A percentile compares a stretch with the other conserved stretches of the same genome.
Evolutionary conservation across 1,140 invertebrate genomes (phyloP).

Genomic region (Brachionus koreanus): DNA sequence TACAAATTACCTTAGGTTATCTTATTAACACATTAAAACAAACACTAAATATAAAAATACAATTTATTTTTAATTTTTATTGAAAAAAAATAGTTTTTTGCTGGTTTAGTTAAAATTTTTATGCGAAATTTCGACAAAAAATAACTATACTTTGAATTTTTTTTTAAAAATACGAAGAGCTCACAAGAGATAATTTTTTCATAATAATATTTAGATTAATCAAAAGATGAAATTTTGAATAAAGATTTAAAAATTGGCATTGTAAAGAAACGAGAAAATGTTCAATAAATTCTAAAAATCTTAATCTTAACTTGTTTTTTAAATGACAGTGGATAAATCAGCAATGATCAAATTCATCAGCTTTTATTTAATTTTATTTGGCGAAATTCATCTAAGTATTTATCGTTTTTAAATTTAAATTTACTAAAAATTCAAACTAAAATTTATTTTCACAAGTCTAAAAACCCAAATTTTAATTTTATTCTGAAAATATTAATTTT

Average conservation of each 20-base stretch:
- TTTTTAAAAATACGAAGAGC: neutral
- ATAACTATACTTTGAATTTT: too few species aligned
- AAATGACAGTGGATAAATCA: neutral
- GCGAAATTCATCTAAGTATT: neutral
- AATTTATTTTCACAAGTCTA: neutral
- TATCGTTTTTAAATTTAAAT: neutral
- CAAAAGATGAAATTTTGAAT: neutral
- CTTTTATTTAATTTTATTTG: neutral
- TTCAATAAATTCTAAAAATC: neutral
- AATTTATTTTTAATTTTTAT: too few species aligned
- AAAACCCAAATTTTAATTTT: neutral
- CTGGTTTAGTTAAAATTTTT: too few species aligned
- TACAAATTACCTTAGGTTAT: too few species aligned
- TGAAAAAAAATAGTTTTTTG: too few species aligned
- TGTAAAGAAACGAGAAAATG: neutral
- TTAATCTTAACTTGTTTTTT: too few species aligned
- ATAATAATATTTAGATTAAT: neutral
- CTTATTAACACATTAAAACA: too few species aligned
- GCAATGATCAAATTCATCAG: neutral
- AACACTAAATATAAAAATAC: too few species aligned
- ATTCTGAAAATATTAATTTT: neutral
- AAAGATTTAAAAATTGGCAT: neutral
- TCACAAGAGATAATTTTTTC: too few species aligned
- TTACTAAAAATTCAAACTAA: neutral
- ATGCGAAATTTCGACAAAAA: too few species aligned